These are phyloP conservation scores for Salminus brasiliensis DNA, from an alignment of 2,113 vertebrate species.

Conservation along the genomic window DNA sequence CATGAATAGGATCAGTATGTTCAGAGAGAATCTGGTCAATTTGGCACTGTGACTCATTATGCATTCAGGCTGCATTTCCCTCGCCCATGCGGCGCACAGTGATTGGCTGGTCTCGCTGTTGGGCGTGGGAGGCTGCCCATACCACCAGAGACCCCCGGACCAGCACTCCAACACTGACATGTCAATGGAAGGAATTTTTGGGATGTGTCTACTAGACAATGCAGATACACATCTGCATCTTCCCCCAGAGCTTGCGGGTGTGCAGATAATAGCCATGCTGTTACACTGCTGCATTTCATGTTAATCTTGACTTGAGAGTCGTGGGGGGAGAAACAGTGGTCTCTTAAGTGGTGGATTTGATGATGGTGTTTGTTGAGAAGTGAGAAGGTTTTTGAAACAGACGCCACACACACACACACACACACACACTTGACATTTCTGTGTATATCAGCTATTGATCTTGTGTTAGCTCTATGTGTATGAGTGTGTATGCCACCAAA, in stretches of 20 bases:
- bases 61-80: conserved; percentile 37
- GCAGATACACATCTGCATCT: conserved; percentile 46
- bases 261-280: conserved; percentile 37
- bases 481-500: background rate
- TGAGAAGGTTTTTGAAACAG: background rate
- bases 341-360: background rate
- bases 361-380: background rate
- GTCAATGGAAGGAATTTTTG: conserved; percentile 57
- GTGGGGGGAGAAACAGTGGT: background rate
- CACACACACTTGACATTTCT: background rate
- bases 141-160: conserved; percentile 24
- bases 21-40: conserved; percentile 17
- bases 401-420: no score
- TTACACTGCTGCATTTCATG: no score
- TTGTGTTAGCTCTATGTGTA: no score
- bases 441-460: no score
- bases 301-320: conserved; percentile 8
- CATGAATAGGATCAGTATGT: conserved; percentile 12
- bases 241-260: conserved; percentile 46
- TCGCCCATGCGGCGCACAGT: conserved; percentile 37
- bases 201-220: conserved; percentile 53
- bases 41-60: conserved; percentile 19
- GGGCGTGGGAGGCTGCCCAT: background rate
- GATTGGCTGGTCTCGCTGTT: conserved; percentile 31
- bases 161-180: conserved; percentile 35